phyloP scores from a whole-genome alignment of 2,797 vertebrate species.

The Malacoraja senta region DNA sequence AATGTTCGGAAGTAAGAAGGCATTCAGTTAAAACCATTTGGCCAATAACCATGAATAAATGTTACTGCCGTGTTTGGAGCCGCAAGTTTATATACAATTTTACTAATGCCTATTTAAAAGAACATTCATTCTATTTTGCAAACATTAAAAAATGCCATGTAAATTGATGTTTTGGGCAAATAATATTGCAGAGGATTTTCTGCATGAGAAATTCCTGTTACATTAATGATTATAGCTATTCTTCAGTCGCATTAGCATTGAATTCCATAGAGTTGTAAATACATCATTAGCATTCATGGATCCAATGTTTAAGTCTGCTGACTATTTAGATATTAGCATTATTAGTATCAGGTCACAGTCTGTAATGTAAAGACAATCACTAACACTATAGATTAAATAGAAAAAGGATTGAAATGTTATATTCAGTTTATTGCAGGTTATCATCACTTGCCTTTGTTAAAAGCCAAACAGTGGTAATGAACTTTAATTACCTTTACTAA shows the following conservation, averaged over 20 bases:
- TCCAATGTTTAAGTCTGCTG: conserved; percentile 16
- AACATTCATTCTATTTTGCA: conserved; percentile 32
- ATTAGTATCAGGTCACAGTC: conserved; percentile 17
- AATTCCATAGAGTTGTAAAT: conserved; percentile 31
- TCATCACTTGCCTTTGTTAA: not conserved
- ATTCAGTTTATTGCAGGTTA: not conserved
- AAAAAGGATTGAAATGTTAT: not conserved
- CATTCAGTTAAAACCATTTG: not conserved
- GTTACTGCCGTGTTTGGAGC: not conserved
- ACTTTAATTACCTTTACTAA: not conserved
- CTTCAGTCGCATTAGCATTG: conserved; percentile 11
- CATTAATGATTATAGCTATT: conserved; percentile 17
- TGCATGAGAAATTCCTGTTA: not conserved
- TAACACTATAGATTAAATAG: conserved; percentile 3
- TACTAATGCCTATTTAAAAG: conserved; percentile 30
- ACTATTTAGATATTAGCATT: conserved; percentile 9
- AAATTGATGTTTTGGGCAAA: conserved; percentile 35
- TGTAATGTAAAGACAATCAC: not conserved
- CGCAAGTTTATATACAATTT: not conserved
- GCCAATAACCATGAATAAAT: not conserved
- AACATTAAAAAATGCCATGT: conserved; percentile 24
- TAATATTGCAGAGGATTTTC: conserved; percentile 14
- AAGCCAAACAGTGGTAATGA: not conserved
- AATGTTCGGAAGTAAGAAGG: not conserved
- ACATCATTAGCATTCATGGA: conserved; percentile 19